Percentiles rank a stretch among this genome's conserved stretches.
phyloP scores from a whole-genome alignment of 2,797 vertebrate genomes.

The Garrulus glandarius region DNA sequence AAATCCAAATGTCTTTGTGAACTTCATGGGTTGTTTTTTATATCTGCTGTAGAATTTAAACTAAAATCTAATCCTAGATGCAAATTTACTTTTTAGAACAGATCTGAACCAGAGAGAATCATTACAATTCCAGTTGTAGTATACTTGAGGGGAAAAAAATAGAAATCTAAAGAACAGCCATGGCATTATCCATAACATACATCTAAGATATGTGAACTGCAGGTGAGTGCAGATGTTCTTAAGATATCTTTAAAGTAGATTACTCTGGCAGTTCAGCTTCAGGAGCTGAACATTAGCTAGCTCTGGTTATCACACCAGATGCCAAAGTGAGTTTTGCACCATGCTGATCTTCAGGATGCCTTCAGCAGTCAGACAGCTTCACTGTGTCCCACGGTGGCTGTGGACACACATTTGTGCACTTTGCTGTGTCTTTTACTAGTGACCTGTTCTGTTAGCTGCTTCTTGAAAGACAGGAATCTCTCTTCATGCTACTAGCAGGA shows the following conservation, averaged over 20 bases:
- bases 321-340: not conserved
- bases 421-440: not conserved
- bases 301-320: not conserved
- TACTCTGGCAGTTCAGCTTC: not conserved
- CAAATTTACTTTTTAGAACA: not conserved
- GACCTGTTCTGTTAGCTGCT: not conserved
- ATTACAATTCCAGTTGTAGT: not conserved
- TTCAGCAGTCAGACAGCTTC: not conserved
- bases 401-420: not conserved
- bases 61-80: not conserved
- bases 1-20: not conserved
- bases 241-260: not conserved
- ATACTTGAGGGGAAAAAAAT: too few species aligned
- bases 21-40: not conserved
- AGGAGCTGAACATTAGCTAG: not conserved
- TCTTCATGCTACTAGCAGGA: not conserved
- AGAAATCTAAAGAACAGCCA: not conserved
- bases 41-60: not conserved
- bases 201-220: not conserved
- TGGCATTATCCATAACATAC: not conserved
- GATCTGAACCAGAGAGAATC: not conserved
- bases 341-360: not conserved
- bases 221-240: not conserved
- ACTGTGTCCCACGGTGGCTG: rapidly evolving
- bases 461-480: not conserved